Evolutionary conservation across 2,888 invertebrate species (phyloP).

Genomic region (Gandaritis pyraliata): DNA sequence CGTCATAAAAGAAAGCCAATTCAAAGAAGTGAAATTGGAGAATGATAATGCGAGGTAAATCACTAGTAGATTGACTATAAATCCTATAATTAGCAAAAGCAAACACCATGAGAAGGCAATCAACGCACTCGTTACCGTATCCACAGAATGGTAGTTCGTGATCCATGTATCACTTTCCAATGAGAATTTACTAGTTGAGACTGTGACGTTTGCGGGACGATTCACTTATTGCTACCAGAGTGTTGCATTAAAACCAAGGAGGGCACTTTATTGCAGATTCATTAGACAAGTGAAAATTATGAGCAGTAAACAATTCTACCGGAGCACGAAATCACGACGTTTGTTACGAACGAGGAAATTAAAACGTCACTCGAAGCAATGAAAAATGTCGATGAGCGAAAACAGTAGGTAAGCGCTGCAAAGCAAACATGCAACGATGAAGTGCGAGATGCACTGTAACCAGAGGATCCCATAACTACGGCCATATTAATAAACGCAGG

Average conservation of each 20-base stretch:
- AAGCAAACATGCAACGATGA: conserved; percentile 56
- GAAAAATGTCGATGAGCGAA: conserved; percentile 43
- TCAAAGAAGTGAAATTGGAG: conserved; percentile 59
- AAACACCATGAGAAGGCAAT: conserved; percentile 63
- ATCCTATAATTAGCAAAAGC: conserved; percentile 64
- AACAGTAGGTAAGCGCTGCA: conserved; percentile 42
- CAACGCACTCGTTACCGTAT: conserved; percentile 65
- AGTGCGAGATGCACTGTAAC: conserved; percentile 58
- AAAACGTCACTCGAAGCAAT: conserved; percentile 40
- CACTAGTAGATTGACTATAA: conserved; percentile 54
- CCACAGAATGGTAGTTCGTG: conserved; percentile 65
- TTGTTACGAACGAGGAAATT: conserved; percentile 42
- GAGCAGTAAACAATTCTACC: conserved; percentile 39
- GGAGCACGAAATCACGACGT: conserved; percentile 40
- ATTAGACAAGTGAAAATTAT: conserved; percentile 45
- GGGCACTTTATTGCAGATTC: conserved; percentile 49
- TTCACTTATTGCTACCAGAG: conserved; percentile 51
- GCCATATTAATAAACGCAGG: conserved; percentile 78
- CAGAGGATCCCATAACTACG: conserved; percentile 68
- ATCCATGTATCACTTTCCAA: conserved; percentile 69
- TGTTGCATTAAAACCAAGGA: conserved; percentile 51
- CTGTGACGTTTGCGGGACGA: conserved; percentile 60
- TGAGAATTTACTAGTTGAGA: conserved; percentile 67
- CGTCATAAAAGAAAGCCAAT: conserved; percentile 41
- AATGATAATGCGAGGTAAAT: conserved; percentile 52